Conservation (phyloP, 2,113 vertebrate species). For the Myrmecophaga tridactyla region DNA sequence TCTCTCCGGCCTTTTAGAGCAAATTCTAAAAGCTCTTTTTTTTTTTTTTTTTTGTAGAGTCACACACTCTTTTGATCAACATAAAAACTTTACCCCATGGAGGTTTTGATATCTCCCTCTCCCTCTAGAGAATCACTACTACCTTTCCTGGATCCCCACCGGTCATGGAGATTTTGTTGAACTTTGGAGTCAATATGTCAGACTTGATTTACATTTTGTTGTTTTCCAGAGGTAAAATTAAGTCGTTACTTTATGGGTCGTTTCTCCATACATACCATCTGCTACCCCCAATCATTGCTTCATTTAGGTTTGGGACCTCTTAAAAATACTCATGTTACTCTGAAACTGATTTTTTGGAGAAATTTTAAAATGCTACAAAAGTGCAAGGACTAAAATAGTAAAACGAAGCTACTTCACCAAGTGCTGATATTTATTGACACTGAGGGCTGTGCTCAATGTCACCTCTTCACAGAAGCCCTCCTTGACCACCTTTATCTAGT, state of each 20-base stretch:
- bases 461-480: not conserved
- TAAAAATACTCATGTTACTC: not conserved
- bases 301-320: not conserved
- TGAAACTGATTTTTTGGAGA: not conserved
- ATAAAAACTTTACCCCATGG: not conserved
- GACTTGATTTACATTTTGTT: not conserved
- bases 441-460: not conserved
- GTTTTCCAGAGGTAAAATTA: not conserved
- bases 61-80: not conserved
- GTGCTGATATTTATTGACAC: not conserved
- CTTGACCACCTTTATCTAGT: not conserved
- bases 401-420: not conserved
- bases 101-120: too few relatives aligned
- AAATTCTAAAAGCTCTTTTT: not conserved
- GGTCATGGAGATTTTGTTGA: not conserved
- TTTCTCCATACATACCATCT: not conserved
- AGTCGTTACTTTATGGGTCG: not conserved
- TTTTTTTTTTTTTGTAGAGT: not conserved
- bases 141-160: not conserved
- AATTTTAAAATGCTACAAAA: not conserved
- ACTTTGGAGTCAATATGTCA: not conserved
- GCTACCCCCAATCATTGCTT: not conserved
- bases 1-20: not conserved
- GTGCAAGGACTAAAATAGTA: not conserved
- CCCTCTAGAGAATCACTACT: not conserved